Percentiles rank a stretch among this genome's conserved stretches.
Conservation (phyloP, 1,140 invertebrate species). For the Phymorhynchus buccinoides region DNA sequence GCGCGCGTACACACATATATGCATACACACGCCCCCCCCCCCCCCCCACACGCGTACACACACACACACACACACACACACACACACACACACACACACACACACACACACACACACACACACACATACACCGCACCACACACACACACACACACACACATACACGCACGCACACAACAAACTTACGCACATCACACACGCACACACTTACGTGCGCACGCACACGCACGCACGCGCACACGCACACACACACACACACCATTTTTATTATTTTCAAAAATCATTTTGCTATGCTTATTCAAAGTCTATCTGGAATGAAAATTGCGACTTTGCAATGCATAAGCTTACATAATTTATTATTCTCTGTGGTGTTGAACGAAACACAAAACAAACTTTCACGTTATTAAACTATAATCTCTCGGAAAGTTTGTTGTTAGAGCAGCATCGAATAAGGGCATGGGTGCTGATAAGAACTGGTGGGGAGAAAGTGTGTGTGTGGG, state of each 20-base stretch:
- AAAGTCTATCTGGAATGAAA: too few relatives aligned
- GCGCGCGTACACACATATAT: background rate
- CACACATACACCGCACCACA: background rate
- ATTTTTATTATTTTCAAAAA: too few relatives aligned
- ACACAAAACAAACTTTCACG: too few relatives aligned
- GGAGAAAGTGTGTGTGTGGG: too few relatives aligned
- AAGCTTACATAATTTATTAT: too few relatives aligned
- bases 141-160: background rate
- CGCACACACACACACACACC: conserved; percentile 24
- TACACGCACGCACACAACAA: background rate
- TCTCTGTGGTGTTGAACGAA: too few relatives aligned
- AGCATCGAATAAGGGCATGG: too few relatives aligned
- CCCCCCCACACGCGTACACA: background rate
- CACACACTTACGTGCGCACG: background rate
- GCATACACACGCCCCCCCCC: background rate
- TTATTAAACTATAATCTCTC: too few relatives aligned
- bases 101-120: background rate
- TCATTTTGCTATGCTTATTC: too few relatives aligned
- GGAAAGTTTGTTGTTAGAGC: too few relatives aligned
- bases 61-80: background rate
- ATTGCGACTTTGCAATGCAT: too few relatives aligned
- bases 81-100: background rate
- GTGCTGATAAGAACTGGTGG: too few relatives aligned
- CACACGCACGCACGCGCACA: background rate
- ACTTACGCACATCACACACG: conserved; percentile 12